phyloP scores from a whole-genome alignment of 2,888 invertebrate species.

The Polyploca ridens region DNA sequence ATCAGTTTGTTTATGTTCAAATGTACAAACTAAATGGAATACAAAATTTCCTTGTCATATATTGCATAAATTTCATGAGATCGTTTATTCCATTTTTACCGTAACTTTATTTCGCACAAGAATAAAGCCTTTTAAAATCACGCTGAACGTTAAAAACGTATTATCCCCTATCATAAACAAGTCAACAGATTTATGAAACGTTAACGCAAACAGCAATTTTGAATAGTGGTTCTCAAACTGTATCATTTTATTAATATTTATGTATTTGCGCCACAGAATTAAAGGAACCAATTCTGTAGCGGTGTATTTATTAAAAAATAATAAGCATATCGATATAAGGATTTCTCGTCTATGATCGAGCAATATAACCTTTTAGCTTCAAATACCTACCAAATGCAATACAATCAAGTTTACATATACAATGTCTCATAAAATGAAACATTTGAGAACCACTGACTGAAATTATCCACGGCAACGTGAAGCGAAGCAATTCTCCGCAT shows the following conservation, averaged over 20 bases:
- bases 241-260: neutral
- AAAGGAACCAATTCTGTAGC: neutral
- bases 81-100: no score
- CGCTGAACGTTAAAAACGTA: neutral
- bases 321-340: no score
- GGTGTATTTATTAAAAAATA: no score
- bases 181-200: neutral
- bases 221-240: neutral
- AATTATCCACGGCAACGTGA: neutral
- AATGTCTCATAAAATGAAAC: neutral
- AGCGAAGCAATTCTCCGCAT: slow-evolving; percentile 7
- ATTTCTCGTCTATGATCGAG: no score
- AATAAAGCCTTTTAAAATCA: neutral
- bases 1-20: neutral
- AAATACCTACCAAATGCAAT: no score
- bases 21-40: neutral
- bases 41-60: neutral
- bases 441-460: neutral
- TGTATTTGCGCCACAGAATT: neutral
- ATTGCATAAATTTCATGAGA: no score
- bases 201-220: neutral
- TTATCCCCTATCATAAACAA: neutral
- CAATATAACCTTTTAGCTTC: no score
- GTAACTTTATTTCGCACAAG: neutral
- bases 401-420: no score